A percentile compares a stretch with the other conserved stretches of the same genome.
These are phyloP conservation scores for Drosophila setifemur DNA, from an alignment of 1,140 invertebrate genomes.

Conservation along the genomic window DNA sequence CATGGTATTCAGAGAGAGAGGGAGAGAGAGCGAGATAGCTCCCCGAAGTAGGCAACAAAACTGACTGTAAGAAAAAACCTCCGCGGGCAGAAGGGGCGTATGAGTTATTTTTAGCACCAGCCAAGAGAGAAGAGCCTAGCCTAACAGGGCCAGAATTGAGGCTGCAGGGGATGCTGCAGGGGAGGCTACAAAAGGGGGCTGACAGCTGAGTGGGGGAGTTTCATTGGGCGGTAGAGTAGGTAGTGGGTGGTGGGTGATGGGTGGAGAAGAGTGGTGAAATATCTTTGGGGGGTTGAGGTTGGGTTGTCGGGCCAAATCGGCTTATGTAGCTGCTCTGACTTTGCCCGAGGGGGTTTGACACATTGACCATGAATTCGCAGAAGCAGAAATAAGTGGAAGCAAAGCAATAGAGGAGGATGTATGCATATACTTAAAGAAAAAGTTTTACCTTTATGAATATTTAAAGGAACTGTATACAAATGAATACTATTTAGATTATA, in stretches of 20 bases:
- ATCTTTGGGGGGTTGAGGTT: background rate
- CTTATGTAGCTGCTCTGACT: constrained; percentile 16
- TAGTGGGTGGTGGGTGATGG: no score
- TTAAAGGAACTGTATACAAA: no score
- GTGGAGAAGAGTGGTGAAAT: no score
- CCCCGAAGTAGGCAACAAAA: constrained; percentile 10
- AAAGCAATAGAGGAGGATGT: background rate
- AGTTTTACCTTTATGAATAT: no score
- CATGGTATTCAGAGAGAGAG: constrained; percentile 1
- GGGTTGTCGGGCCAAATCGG: constrained; percentile 8
- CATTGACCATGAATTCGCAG: constrained; percentile 73
- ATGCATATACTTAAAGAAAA: background rate
- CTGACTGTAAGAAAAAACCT: background rate
- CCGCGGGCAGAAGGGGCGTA: constrained; percentile 1
- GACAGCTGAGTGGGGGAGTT: constrained; percentile 1
- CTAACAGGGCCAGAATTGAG: constrained; percentile 62
- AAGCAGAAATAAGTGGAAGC: background rate
- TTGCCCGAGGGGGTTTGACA: constrained; percentile 53
- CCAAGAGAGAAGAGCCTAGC: constrained; percentile 56
- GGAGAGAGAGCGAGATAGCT: background rate
- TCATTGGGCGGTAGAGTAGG: background rate
- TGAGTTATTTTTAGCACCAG: constrained; percentile 65
- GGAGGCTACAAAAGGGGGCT: background rate
- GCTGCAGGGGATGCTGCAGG: constrained; percentile 8
- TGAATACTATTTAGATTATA: no score